Evolutionary conservation across 2,113 vertebrate species (phyloP).

Genomic region (Mola mola): DNA sequence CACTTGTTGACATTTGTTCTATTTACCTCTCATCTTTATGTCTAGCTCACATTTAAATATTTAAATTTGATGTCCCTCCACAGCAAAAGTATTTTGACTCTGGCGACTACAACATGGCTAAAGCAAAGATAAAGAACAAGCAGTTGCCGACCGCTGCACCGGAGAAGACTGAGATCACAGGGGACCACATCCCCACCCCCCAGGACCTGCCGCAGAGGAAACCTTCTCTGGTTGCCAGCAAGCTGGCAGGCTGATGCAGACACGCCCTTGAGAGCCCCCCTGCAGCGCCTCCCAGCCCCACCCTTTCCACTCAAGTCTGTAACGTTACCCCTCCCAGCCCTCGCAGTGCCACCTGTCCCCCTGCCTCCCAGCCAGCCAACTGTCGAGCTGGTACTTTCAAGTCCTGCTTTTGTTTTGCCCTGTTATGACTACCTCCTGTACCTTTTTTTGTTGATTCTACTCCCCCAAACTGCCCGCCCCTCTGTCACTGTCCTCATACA

Average conservation of each 20-base stretch:
- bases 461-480: constrained; percentile 1
- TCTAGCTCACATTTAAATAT: background rate
- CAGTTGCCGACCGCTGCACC: constrained; percentile 91
- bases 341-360: constrained; percentile 51
- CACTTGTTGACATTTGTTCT: too few species aligned
- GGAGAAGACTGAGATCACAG: constrained; percentile 97
- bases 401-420: constrained; percentile 37
- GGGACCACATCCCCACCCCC: constrained; percentile 98
- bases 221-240: constrained; percentile 98
- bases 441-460: constrained; percentile 60
- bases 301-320: constrained; percentile 77
- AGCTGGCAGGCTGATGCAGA: constrained; percentile 92
- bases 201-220: constrained; percentile 99
- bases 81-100: constrained; percentile 99
- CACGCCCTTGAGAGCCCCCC: background rate
- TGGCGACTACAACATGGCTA: constrained; percentile 99
- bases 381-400: constrained; percentile 30
- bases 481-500: constrained; percentile 40
- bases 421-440: constrained; percentile 77
- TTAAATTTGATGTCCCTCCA: constrained; percentile 13
- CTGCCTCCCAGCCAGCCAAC: constrained; percentile 77
- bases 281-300: constrained; percentile 47
- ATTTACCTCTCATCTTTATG: too few species aligned
- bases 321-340: constrained; percentile 77
- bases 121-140: constrained; percentile 99